A percentile compares a stretch with the other conserved stretches of the same genome.
phyloP scores from a whole-genome alignment of 2,797 vertebrate species.

The Moxostoma hubbsi region DNA sequence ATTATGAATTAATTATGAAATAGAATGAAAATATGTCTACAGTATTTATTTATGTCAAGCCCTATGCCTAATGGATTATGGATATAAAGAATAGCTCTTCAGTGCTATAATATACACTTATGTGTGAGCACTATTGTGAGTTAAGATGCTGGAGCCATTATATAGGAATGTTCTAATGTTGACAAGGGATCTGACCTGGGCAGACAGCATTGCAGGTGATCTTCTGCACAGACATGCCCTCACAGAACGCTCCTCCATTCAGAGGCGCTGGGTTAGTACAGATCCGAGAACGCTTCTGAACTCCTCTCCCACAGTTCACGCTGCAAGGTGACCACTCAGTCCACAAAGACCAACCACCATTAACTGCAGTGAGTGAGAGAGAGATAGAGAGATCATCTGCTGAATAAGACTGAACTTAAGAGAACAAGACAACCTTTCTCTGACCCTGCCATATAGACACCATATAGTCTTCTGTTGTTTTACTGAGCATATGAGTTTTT shows the following conservation, averaged over 20 bases:
- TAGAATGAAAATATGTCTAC: too few relatives aligned
- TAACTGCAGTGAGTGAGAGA: constrained; percentile 77
- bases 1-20: too few relatives aligned
- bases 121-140: too few relatives aligned
- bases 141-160: not conserved
- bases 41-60: too few relatives aligned
- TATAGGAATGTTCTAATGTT: not conserved
- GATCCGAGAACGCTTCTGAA: constrained; percentile 94
- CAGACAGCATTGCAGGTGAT: constrained; percentile 92
- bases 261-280: constrained; percentile 97
- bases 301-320: constrained; percentile 90
- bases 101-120: not conserved
- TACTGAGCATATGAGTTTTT: too few relatives aligned
- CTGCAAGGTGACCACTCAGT: constrained; percentile 96
- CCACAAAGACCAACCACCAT: constrained; percentile 98
- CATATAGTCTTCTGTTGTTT: too few relatives aligned
- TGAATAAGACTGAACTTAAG: constrained; percentile 2
- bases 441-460: not conserved
- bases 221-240: constrained; percentile 97
- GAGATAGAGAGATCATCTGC: constrained; percentile 25
- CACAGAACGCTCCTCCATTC: constrained; percentile 94
- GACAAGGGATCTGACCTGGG: constrained; percentile 81
- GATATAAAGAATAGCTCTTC: not conserved
- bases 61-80: not conserved
- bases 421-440: constrained; percentile 4